phyloP scores from a whole-genome alignment of 2,888 invertebrate species.

The Ochlodes sylvanus region DNA sequence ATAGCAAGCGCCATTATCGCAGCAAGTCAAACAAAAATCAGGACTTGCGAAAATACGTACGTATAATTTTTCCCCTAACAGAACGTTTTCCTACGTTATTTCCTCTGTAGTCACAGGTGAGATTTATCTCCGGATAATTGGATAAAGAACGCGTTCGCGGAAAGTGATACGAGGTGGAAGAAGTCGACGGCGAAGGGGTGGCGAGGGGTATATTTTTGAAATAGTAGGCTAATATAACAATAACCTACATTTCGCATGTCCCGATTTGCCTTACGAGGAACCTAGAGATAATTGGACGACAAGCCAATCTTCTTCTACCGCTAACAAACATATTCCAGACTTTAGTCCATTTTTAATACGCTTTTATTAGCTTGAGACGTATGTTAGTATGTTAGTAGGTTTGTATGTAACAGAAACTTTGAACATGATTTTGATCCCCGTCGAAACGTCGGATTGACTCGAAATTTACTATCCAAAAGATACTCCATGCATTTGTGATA shows the following conservation, averaged over 20 bases:
- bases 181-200: slow-evolving; percentile 53
- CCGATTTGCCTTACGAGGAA: too few species aligned
- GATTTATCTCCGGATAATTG: slow-evolving; percentile 85
- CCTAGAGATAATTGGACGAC: too few species aligned
- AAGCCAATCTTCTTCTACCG: too few species aligned
- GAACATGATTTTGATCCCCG: too few species aligned
- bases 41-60: slow-evolving; percentile 53
- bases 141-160: slow-evolving; percentile 83
- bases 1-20: slow-evolving; percentile 34
- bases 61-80: slow-evolving; percentile 65
- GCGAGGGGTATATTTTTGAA: slow-evolving; percentile 52
- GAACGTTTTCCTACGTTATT: slow-evolving; percentile 72
- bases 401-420: too few species aligned
- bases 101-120: slow-evolving; percentile 83
- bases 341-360: too few species aligned
- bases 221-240: slow-evolving; percentile 50
- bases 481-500: too few species aligned
- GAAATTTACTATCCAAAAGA: too few species aligned
- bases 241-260: slow-evolving; percentile 3
- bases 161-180: slow-evolving; percentile 79
- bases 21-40: slow-evolving; percentile 44
- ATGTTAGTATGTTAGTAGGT: too few species aligned
- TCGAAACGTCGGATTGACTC: too few species aligned
- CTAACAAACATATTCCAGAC: too few species aligned
- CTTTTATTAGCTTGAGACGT: too few species aligned